Evolutionary conservation across 2,113 vertebrate genomes (phyloP), one percentile per base, ranked within the genome.

Genomic region (Prionailurus bengalensis): DNA sequence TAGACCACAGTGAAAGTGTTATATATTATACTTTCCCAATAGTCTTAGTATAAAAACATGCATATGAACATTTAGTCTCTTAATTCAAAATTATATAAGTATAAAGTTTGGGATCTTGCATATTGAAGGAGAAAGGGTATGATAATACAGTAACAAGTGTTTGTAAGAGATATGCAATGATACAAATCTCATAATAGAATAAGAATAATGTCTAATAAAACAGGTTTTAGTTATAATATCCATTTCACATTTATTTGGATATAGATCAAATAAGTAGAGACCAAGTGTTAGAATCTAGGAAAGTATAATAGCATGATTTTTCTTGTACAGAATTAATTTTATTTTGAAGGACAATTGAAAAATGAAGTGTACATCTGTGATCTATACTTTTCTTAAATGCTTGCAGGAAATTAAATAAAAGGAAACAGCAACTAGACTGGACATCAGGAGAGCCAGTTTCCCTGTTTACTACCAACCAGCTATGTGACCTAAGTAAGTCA

Each of bases 251-350:
- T 55, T 71, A 94, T 97, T 96, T 97, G 36, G 58, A 66, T 95
- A 87, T 53, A 94, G 33, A 53, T 94, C 84, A 98, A 73, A 36
- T 71, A 92, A 19, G 36, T 93, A 66, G 98, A 97, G 97, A 97
- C 97, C 0, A 92, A 91, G 11, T 31, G 29, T 15, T 92, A 93
- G 63, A 73, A 89, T 23, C 15, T 79, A 71, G 7, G 74, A 89
- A 76, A 61, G 5, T 96, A 78, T 94, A 91, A 71, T 48, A 86
- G 0, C 4, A 88, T n/a, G 61, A 42, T 93, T 36, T 98, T 84
- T 53, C 39, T 76, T 63, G 70, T 88, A 92, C 94, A 76, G 80
- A 96, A 87, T 78, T 63, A 90, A 96, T n/a, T 61, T 96, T 63
- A 92, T 95, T 95, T 51, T 97, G 71, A 95, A 97, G 95, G 45